Base-by-base conservation (phyloP, 2,113 vertebrate species). In the Hippopotamus amphibius region DNA sequence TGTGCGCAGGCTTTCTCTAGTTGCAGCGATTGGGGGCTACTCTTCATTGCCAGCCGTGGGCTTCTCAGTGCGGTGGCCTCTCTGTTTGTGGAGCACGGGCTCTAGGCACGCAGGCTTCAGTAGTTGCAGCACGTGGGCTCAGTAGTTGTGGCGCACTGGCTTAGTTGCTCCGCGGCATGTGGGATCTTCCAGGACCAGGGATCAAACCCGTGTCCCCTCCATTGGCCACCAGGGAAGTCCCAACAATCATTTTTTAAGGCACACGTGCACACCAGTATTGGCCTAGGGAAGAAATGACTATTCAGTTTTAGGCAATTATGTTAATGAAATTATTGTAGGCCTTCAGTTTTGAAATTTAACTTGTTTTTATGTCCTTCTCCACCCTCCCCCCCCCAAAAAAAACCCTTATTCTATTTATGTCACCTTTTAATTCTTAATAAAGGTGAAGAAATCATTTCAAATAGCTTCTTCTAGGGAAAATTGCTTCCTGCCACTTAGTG, bases 391-490 rank as follows among this genome's bases (percentile, higher is more conserved):
- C 59, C 74, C 28, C 5, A 0, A 11, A 71, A 46, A 92, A 61
- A 41, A 28, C 6, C 5, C 2, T 5, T 61, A 63, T 46, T 65
- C 28, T 6, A 8, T 72, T 92, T 57, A 16, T 83, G 53, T 88
- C 88, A 88, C 21, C 50, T 82, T 94, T 74, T 82, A 76, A 59
- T 65, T 65, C 55, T 95, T 72, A 69, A 53, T 41, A 85, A 71
- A 93, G 37, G 80, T 69, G 55, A 96, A 53, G 79, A 85, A 85
- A 77, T 85, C 30, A 80, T 84, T 71, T 79, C 37, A 88, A 57
- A 65, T n/a, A 21, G 46, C 68, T 79, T 88, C 46, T 77, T 83
- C 46, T 71, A 55, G 61, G 71, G 46, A 65, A 50, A 50, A 30
- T 89, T 71, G 71, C 80, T 79, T n/a, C 41, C 46, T n/a, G 30